Evolutionary conservation across 2,113 vertebrate genomes (phyloP).

Genomic region (Plotosus lineatus): DNA sequence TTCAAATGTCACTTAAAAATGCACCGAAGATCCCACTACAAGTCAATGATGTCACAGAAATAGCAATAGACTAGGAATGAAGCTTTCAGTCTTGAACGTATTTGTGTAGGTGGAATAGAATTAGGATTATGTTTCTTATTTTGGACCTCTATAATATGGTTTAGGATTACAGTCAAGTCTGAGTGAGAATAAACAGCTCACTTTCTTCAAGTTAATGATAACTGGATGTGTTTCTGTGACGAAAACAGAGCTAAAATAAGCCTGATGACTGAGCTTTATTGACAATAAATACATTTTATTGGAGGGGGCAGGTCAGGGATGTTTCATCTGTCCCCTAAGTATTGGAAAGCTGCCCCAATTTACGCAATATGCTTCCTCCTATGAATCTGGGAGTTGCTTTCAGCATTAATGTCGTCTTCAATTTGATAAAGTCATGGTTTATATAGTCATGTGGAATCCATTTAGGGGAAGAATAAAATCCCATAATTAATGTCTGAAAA

Average conservation of each 20-base stretch:
- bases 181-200: slow-evolving; percentile 13
- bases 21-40: not conserved
- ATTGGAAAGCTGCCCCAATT: slow-evolving; percentile 20
- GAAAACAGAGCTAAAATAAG: slow-evolving; percentile 30
- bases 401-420: not conserved
- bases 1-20: not conserved
- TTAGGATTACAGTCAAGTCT: slow-evolving; percentile 4
- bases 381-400: slow-evolving; percentile 6
- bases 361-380: not conserved
- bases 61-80: slow-evolving; percentile 18
- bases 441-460: not conserved
- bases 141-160: slow-evolving; percentile 10
- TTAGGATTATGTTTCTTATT: not conserved
- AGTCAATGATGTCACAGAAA: not conserved
- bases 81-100: not conserved
- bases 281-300: slow-evolving; percentile 2
- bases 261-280: slow-evolving; percentile 32
- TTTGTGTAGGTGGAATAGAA: slow-evolving; percentile 16
- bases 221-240: slow-evolving; percentile 14
- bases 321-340: slow-evolving; percentile 1
- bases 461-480: not conserved
- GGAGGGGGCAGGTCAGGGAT: slow-evolving; percentile 9
- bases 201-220: slow-evolving; percentile 6
- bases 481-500: not conserved
- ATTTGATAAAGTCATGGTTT: not conserved